Percentiles rank a stretch among this genome's conserved stretches.
Evolutionary conservation across 2,113 vertebrate genomes (phyloP).

Genomic region (Anguilla japonica): DNA sequence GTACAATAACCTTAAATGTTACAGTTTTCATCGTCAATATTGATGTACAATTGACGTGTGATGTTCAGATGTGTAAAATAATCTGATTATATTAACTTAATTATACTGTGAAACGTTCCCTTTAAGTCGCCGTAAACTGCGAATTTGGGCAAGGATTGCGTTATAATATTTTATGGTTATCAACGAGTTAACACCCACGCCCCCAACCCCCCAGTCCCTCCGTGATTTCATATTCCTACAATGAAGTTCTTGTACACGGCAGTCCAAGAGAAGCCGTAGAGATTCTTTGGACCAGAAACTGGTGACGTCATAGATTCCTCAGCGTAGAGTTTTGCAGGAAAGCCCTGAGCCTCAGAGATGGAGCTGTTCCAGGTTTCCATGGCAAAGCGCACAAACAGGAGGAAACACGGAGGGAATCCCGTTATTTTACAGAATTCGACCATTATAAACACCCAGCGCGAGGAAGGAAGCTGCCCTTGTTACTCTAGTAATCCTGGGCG

Average conservation of each 20-base stretch:
- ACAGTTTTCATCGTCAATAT: too few relatives aligned
- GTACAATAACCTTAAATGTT: too few relatives aligned
- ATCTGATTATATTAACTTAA: not conserved
- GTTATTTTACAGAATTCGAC: slow-evolving; percentile 99
- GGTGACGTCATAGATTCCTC: slow-evolving; percentile 99
- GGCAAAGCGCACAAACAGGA: slow-evolving; percentile 97
- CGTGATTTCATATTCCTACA: slow-evolving; percentile 74
- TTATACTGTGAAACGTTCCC: not conserved
- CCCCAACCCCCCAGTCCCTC: slow-evolving; percentile 44
- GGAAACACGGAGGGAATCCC: slow-evolving; percentile 99
- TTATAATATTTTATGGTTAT: not conserved
- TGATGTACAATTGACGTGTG: too few relatives aligned
- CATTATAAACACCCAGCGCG: slow-evolving; percentile 98
- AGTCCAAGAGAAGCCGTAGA: slow-evolving; percentile 89
- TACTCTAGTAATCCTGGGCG: slow-evolving; percentile 83
- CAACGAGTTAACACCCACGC: not conserved
- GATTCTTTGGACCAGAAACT: slow-evolving; percentile 85
- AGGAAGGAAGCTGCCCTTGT: slow-evolving; percentile 94
- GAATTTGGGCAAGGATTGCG: not conserved
- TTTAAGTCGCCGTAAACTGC: not conserved
- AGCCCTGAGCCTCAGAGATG: slow-evolving; percentile 98
- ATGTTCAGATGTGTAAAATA: not conserved
- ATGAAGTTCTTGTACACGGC: slow-evolving; percentile 93
- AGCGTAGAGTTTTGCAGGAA: slow-evolving; percentile 98
- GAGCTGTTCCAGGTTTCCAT: slow-evolving; percentile 97